Percentiles rank a stretch among this genome's conserved stretches.
These are phyloP conservation scores for Steinernema feltiae DNA, from an alignment of 1,140 invertebrate species.

Conservation along the genomic window DNA sequence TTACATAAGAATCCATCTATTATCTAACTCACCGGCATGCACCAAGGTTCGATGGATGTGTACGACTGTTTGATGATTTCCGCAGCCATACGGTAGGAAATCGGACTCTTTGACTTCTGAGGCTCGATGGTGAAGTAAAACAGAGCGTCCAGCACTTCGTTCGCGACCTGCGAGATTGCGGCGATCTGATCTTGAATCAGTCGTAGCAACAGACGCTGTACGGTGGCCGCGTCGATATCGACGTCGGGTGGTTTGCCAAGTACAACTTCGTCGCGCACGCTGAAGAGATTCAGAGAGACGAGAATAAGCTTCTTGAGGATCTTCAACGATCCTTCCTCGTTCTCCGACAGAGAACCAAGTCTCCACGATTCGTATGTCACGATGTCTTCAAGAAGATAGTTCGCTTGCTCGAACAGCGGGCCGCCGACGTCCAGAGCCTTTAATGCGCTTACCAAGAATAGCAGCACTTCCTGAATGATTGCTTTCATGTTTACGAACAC, in stretches of 20 bases:
- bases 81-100: background rate
- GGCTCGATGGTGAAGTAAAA: background rate
- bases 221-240: background rate
- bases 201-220: background rate
- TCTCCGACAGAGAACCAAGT: background rate
- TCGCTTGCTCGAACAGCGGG: background rate
- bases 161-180: background rate
- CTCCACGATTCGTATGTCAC: background rate
- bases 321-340: background rate
- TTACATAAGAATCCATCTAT: background rate
- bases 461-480: background rate
- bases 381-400: background rate
- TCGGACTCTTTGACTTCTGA: background rate
- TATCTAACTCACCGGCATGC: background rate
- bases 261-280: background rate
- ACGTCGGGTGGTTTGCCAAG: background rate
- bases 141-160: background rate
- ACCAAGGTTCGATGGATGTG: background rate
- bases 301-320: background rate
- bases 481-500: background rate
- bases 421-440: background rate
- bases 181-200: background rate
- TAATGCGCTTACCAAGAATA: background rate
- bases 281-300: background rate
- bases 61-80: background rate